phyloP scores from a whole-genome alignment of 1,140 invertebrate species.

The Sinella curviseta region DNA sequence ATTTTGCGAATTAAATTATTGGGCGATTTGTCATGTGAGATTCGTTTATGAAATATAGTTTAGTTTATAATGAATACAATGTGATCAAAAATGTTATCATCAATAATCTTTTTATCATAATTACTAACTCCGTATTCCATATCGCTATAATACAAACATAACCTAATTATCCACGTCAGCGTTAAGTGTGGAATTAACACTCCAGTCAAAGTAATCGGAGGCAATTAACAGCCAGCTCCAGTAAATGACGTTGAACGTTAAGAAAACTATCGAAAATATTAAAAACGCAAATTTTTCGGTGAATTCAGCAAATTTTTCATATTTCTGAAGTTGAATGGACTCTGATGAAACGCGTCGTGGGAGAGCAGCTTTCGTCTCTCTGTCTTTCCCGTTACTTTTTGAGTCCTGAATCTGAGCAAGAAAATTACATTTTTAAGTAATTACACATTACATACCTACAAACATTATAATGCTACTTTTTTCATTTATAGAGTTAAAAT shows the following conservation, averaged over 20 bases:
- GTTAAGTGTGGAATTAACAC: slow-evolving; percentile 25
- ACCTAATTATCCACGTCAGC: slow-evolving; percentile 2
- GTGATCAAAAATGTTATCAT: too few species aligned
- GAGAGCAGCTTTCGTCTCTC: neutral
- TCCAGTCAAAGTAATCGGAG: slow-evolving; percentile 32
- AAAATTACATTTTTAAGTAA: neutral
- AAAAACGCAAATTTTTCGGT: slow-evolving; percentile 37
- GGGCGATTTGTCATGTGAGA: too few species aligned
- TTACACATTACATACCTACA: neutral
- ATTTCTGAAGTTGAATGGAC: neutral
- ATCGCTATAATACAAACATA: too few species aligned
- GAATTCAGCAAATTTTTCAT: slow-evolving; percentile 18
- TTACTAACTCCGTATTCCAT: too few species aligned
- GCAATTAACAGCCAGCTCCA: slow-evolving; percentile 37
- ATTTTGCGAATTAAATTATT: too few species aligned
- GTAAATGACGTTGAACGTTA: slow-evolving; percentile 35
- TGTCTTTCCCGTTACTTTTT: neutral
- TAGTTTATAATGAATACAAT: too few species aligned
- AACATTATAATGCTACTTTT: too few species aligned
- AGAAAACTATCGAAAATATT: slow-evolving; percentile 36
- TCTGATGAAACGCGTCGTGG: neutral
- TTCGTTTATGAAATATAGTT: too few species aligned
- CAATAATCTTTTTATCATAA: too few species aligned
- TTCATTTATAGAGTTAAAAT: too few species aligned
- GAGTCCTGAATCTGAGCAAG: neutral